Conservation (phyloP, 2,888 invertebrate species). For the Tipula lateralis region DNA sequence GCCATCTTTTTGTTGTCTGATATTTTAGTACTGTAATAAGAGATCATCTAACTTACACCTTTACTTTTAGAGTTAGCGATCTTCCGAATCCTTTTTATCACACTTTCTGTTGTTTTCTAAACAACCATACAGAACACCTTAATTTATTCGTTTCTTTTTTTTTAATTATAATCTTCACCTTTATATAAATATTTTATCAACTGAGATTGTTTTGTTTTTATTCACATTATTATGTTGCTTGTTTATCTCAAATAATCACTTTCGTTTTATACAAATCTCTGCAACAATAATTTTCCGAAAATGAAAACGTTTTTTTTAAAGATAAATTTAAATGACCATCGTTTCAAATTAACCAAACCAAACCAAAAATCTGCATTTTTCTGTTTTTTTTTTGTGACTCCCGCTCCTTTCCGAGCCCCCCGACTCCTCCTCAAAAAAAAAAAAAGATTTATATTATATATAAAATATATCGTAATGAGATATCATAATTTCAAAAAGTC, state of each 20-base stretch:
- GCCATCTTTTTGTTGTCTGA: no score
- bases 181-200: background rate
- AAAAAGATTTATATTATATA: background rate
- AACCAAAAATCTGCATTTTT: background rate
- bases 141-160: background rate
- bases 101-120: background rate
- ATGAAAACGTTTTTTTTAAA: background rate
- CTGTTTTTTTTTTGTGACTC: background rate
- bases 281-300: background rate
- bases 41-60: no score
- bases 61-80: no score
- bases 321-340: background rate
- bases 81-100: no score
- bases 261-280: background rate
- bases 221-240: background rate
- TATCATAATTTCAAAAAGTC: constrained; percentile 19
- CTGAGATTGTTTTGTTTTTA: background rate
- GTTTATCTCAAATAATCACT: background rate
- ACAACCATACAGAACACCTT: background rate
- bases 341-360: background rate
- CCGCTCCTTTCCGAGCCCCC: no score
- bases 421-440: background rate
- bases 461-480: background rate
- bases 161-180: background rate
- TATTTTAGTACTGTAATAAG: no score